Conservation (phyloP, 2,888 invertebrate species). For the Drosophila austrosaltans region DNA sequence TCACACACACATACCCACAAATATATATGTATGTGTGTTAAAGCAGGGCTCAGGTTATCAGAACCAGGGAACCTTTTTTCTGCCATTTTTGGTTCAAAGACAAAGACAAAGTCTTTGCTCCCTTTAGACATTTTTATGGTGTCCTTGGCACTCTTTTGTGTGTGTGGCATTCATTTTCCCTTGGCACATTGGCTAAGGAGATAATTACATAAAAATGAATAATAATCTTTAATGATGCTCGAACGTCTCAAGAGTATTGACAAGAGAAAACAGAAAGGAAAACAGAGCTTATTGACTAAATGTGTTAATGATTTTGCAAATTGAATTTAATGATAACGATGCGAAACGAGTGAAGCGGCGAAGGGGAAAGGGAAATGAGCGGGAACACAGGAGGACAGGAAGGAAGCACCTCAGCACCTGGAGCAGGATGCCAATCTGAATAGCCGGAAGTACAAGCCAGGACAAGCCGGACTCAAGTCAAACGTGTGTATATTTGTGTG, state of each 20-base stretch:
- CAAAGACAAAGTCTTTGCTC: conserved; percentile 10
- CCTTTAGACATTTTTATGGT: conserved; percentile 9
- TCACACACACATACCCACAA: conserved; percentile 1
- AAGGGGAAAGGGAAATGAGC: neutral
- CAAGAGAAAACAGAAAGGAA: conserved; percentile 21
- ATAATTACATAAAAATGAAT: conserved; percentile 76
- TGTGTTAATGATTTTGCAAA: conserved; percentile 73
- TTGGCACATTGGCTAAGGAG: conserved; percentile 52
- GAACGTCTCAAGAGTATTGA: conserved; percentile 53
- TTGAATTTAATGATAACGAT: conserved; percentile 55
- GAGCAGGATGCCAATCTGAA: conserved; percentile 65
- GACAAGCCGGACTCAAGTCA: conserved; percentile 40
- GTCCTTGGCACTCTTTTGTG: conserved; percentile 11
- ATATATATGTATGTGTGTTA: neutral
- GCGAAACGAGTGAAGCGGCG: neutral
- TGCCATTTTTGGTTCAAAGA: conserved; percentile 1
- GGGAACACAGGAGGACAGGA: conserved; percentile 33
- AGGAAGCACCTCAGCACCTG: conserved; percentile 56
- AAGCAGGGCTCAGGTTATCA: conserved; percentile 38
- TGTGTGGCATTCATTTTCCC: conserved; percentile 21
- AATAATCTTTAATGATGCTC: conserved; percentile 64
- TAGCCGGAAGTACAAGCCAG: conserved; percentile 57
- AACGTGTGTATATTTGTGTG: conserved; percentile 53
- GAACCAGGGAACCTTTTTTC: conserved; percentile 9
- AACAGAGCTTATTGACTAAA: conserved; percentile 68